Conservation (phyloP, 2,888 invertebrate species). For the Fragum fragum region DNA sequence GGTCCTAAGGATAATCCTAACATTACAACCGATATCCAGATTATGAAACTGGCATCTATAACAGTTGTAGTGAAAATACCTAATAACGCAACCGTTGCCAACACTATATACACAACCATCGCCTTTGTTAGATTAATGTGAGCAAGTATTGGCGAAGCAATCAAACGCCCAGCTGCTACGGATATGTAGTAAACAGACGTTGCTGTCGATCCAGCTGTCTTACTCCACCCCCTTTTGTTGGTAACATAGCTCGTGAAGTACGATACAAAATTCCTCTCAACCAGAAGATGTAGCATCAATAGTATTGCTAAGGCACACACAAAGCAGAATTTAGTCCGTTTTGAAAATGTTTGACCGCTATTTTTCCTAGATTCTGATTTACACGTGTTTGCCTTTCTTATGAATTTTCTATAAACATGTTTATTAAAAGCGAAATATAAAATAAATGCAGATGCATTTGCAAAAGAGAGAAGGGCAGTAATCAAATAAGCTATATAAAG, state of each 20-base stretch:
- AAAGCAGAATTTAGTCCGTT: conserved; percentile 4
- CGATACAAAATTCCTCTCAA: background rate
- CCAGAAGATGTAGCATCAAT: background rate
- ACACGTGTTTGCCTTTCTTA: background rate
- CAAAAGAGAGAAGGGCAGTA: background rate
- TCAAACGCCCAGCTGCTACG: background rate
- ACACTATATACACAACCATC: background rate
- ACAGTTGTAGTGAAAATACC: background rate
- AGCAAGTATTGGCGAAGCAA: background rate
- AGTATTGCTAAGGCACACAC: background rate
- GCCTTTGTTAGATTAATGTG: background rate
- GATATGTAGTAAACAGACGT: conserved; percentile 7
- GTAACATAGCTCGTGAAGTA: conserved; percentile 10
- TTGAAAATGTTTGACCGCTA: background rate
- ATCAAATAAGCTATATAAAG: background rate
- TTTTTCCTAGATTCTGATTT: background rate
- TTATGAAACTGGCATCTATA: background rate
- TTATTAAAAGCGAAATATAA: background rate
- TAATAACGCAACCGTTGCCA: background rate
- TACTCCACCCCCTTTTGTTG: background rate
- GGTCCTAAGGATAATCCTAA: conserved; percentile 2
- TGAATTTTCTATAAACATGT: background rate
- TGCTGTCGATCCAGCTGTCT: background rate
- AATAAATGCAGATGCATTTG: background rate
- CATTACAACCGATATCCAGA: background rate